Base-by-base conservation (phyloP, 2,797 vertebrate genomes). In the Sebastes taczanowskii region DNA sequence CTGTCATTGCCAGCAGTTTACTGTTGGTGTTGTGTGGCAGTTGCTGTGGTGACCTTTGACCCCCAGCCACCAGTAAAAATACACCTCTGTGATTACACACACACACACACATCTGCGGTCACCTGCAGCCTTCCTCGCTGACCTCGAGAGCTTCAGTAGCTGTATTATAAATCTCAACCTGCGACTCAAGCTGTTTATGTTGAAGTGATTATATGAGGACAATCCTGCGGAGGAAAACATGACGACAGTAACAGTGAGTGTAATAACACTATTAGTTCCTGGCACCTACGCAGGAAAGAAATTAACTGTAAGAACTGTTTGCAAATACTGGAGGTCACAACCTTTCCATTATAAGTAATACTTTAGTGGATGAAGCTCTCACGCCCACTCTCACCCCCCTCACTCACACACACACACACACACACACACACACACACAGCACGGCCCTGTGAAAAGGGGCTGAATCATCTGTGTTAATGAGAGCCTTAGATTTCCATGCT, bases 401-500 rank as follows among this genome's bases (percentile, higher is more conserved):
- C 9, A 56, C 13, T 8, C 42, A 16, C 61, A 11, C 66, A 30
- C 81, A 16, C 52, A 65, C 32, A 62, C 32, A 52, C 56, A 32
- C 69, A 27, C 27, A 27, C 52, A 65, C 32, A 65, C 32, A 49
- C 56, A 32, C 69, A 78, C 74, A 81, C 46, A 77, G 49, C 80
- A 64, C 32, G 34, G 49, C 23, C 72, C 58, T 71, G 56, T 78
- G 74, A 84, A 90, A 91, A 91, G 85, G 78, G 87, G 90, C 91
- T 91, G 91, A 94, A 87, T 94, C 91, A 91, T 94, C 90, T 86
- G 83, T 75, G 58, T 75, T 90, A 93, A 93, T 91, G 87, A 93
- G 83, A 77, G 73, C 88, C 83, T 90, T 82, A 74, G 67, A 72
- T 86, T 90, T 90, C 88, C 86, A 89, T 86, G 68, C 73, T 3